Evolutionary conservation across 2,797 vertebrate genomes (phyloP), one percentile per base, ranked within the genome.

Genomic region (Peromyscus melanophrys): DNA sequence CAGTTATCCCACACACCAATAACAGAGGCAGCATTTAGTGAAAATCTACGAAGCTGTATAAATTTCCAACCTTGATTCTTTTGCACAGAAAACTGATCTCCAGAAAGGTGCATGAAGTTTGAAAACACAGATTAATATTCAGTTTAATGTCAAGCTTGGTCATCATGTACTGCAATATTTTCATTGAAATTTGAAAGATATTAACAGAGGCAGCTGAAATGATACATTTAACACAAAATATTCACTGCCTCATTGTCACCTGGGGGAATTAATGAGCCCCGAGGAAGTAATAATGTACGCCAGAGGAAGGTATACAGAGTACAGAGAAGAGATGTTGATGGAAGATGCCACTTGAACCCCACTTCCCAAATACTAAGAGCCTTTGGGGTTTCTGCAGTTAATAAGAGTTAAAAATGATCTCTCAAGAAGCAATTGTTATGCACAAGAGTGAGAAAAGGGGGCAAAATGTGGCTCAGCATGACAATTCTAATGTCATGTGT

Each of bases 21-120:
- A 25, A 52, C 76, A 65, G 3, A 95, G 27, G 2, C 25, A 95
- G 83, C 13, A 83, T 63, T 67, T 40, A 76, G 59, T 83, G 82
- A 83, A 96, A 93, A 92, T 29, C 92, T 57, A 81, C 5, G 43
- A 37, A 1, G 1, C 43, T 52, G 31, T 31, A 55, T 65, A 59
- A 63, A 40, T 90, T 69, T 94, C 96, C 67, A 91, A 88, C 80
- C 10, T 61, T 14, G 83, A 81, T 94, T 92, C 77, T 89, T 97
- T 96, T 86, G 80, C 75, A 82, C n/a, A 46, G 25, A 77, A 89
- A 85, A n/a, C 2, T 6, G 9, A 82, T 85, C 34, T 57, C 82
- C 34, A 85, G 46, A 95, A 27, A 55, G 52, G 71, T 81, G 31
- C 43, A 93, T 75, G 46, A 71, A 82, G 0, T 75, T 96, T 92